phyloP scores from a whole-genome alignment of 2,113 vertebrate genomes.

The Hippolais icterina region DNA sequence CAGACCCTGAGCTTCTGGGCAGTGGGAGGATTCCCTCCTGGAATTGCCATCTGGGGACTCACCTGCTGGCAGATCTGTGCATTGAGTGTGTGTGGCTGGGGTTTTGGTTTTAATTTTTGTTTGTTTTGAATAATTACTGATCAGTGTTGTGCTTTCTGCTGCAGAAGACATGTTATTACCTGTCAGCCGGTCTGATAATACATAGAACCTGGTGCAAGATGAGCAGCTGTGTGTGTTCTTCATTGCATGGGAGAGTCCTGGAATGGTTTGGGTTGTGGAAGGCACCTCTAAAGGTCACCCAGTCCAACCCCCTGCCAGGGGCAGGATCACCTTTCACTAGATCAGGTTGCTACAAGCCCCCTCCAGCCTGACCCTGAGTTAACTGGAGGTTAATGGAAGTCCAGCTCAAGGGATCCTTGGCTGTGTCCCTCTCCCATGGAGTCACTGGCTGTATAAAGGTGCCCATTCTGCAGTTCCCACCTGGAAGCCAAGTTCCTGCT shows the following conservation, averaged over 20 bases:
- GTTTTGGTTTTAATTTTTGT: neutral
- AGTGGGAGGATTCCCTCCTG: neutral
- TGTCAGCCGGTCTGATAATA: constrained; percentile 80
- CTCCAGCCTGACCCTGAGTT: neutral
- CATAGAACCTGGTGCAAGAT: constrained; percentile 63
- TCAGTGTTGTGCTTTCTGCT: constrained; percentile 54
- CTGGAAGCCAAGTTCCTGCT: neutral
- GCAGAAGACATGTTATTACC: constrained; percentile 11
- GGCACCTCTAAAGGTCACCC: neutral
- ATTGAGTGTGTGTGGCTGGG: neutral
- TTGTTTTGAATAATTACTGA: constrained; percentile 20
- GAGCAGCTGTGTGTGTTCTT: constrained; percentile 15
- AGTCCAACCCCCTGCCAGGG: neutral
- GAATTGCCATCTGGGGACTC: neutral
- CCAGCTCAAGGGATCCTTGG: neutral
- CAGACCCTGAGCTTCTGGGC: neutral
- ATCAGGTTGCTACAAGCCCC: neutral
- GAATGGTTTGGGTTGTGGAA: neutral
- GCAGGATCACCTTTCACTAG: neutral
- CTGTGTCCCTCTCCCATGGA: neutral
- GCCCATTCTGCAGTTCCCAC: neutral
- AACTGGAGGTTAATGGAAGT: neutral
- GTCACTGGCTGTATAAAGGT: neutral
- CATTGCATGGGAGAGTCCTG: neutral
- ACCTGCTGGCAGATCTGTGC: neutral